These are phyloP conservation scores for Glossosoma conforme DNA, from an alignment of 1,140 invertebrate genomes.

Conservation along the genomic window DNA sequence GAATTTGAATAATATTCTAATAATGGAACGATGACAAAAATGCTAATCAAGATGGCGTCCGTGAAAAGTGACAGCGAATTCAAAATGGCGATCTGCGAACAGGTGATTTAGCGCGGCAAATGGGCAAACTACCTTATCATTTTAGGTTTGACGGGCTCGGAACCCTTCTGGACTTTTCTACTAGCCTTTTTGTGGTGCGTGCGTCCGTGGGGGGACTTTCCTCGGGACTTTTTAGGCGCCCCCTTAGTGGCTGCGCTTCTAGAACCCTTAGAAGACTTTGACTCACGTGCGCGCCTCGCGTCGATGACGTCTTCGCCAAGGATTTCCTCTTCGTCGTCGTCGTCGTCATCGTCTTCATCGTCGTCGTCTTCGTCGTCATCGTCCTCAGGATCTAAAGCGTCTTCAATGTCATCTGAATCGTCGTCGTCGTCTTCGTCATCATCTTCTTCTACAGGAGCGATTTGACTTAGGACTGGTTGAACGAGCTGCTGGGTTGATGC, in stretches of 20 bases:
- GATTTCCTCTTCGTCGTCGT: slow-evolving; percentile 57
- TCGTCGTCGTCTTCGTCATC: slow-evolving; percentile 57
- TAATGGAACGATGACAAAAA: too few species aligned
- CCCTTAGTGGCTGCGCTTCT: too few species aligned
- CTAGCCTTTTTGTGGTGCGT: slow-evolving; percentile 38
- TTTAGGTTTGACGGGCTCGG: slow-evolving; percentile 45
- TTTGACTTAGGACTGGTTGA: slow-evolving; percentile 26
- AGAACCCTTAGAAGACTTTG: slow-evolving; percentile 60
- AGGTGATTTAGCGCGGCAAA: too few species aligned
- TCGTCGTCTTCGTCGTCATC: slow-evolving; percentile 59
- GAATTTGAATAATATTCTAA: too few species aligned
- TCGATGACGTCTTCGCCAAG: slow-evolving; percentile 61
- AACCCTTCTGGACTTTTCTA: slow-evolving; percentile 39
- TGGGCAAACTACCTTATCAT: slow-evolving; percentile 47
- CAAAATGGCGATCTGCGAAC: too few species aligned
- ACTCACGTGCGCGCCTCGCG: slow-evolving; percentile 73
- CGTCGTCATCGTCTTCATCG: slow-evolving; percentile 55
- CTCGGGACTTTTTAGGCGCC: slow-evolving; percentile 38
- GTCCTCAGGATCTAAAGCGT: slow-evolving; percentile 55
- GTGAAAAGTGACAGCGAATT: too few species aligned
- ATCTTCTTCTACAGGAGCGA: slow-evolving; percentile 46
- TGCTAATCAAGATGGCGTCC: too few species aligned
- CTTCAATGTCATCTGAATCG: slow-evolving; percentile 56
- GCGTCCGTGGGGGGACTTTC: slow-evolving; percentile 44
- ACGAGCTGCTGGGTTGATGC: slow-evolving; percentile 34